Evolutionary conservation across 2,113 vertebrate species (phyloP).

Genomic region (Rhinichthys klamathensis): DNA sequence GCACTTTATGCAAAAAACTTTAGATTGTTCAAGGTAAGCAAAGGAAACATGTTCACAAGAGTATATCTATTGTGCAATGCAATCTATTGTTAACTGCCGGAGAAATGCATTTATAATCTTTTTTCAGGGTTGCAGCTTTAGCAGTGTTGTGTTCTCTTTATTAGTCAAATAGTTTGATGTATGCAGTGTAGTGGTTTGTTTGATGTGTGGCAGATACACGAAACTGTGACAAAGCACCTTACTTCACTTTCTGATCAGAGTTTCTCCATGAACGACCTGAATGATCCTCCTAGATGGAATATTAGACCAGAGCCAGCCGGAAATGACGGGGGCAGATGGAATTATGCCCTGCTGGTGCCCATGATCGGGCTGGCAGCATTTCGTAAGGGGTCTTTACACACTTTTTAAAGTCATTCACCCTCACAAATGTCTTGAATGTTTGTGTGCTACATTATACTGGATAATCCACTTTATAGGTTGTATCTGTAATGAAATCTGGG

Average conservation of each 20-base stretch:
- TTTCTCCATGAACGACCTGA: slow-evolving; percentile 92
- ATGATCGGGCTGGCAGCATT: slow-evolving; percentile 95
- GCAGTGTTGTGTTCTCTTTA: neutral
- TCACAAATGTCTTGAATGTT: neutral
- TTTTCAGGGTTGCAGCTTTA: neutral
- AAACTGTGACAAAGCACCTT: neutral
- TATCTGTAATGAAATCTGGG: neutral
- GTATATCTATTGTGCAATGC: neutral
- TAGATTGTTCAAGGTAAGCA: slow-evolving; percentile 48
- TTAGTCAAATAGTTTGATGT: no score
- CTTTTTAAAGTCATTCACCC: neutral
- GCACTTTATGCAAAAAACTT: neutral
- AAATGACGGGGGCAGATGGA: slow-evolving; percentile 86
- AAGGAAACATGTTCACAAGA: neutral
- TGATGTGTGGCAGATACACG: neutral
- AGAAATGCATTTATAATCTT: neutral
- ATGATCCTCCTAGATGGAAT: slow-evolving; percentile 93
- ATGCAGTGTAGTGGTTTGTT: neutral
- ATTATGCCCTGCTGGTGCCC: slow-evolving; percentile 92
- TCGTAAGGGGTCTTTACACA: slow-evolving; percentile 78
- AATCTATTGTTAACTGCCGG: no score
- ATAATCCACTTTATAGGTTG: no score
- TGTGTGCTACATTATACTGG: neutral
- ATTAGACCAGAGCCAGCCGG: slow-evolving; percentile 82
- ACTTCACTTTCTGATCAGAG: slow-evolving; percentile 55